A percentile compares a stretch with the other conserved stretches of the same genome.
Evolutionary conservation across 2,888 invertebrate genomes (phyloP).

Genomic region (Ommatoiulus sabulosus): DNA sequence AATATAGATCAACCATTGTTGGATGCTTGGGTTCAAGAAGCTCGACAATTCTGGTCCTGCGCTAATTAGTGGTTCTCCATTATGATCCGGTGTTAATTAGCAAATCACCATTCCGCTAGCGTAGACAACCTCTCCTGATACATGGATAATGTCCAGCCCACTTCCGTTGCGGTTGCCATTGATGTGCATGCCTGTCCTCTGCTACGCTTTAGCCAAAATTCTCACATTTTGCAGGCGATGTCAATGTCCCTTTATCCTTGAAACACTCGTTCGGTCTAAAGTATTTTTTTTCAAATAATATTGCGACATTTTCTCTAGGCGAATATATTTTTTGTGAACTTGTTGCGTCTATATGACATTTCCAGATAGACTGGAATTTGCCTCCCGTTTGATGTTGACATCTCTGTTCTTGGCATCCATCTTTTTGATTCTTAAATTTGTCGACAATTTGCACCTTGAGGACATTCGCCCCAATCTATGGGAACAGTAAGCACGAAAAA

Average conservation of each 20-base stretch:
- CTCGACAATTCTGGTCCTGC: neutral
- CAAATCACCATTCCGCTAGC: neutral
- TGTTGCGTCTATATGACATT: too few species aligned
- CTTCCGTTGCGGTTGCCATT: neutral
- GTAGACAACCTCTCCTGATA: neutral
- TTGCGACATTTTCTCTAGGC: neutral
- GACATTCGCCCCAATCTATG: too few species aligned
- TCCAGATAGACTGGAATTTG: neutral
- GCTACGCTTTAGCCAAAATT: neutral
- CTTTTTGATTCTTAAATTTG: neutral
- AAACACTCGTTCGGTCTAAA: neutral
- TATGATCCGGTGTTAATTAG: neutral
- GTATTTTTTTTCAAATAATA: slow-evolving; percentile 11
- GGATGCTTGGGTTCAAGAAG: neutral
- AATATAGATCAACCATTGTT: neutral
- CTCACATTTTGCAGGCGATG: neutral
- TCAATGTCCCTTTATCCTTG: slow-evolving; percentile 11
- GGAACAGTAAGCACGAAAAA: too few species aligned
- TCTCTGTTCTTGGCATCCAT: neutral
- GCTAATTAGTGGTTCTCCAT: neutral
- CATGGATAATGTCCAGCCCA: slow-evolving; percentile 4
- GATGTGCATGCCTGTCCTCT: neutral
- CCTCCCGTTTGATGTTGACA: neutral
- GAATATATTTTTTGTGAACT: too few species aligned
- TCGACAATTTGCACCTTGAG: too few species aligned